Conservation (phyloP, 2,797 vertebrate species). For the Spea hammondii region DNA sequence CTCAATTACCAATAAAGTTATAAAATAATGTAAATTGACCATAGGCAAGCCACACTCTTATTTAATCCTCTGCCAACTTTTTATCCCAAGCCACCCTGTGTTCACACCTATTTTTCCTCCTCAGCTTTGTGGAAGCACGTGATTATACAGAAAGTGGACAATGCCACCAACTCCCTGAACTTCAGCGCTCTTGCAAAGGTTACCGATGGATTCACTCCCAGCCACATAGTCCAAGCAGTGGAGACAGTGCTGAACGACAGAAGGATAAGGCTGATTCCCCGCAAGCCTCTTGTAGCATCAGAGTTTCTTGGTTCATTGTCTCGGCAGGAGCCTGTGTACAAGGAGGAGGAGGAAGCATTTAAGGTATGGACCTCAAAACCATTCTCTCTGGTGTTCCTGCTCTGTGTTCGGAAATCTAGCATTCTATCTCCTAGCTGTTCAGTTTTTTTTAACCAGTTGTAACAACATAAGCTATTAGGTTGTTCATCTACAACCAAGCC, state of each 20-base stretch:
- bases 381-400: not conserved
- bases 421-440: too few relatives aligned
- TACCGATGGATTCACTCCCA: conserved; percentile 79
- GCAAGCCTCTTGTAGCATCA: conserved; percentile 63
- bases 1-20: too few relatives aligned
- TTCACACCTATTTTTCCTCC: not conserved
- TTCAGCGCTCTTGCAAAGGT: conserved; percentile 76
- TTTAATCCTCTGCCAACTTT: not conserved
- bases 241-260: conserved; percentile 65
- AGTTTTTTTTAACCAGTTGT: too few relatives aligned
- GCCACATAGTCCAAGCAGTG: conserved; percentile 63
- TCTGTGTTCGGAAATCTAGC: too few relatives aligned
- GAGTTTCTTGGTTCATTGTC: conserved; percentile 73
- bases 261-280: conserved; percentile 64
- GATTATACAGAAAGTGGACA: conserved; percentile 63
- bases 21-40: too few relatives aligned
- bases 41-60: too few relatives aligned
- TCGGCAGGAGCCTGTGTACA: conserved; percentile 72
- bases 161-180: conserved; percentile 61
- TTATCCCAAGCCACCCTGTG: not conserved
- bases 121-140: conserved; percentile 76
- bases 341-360: conserved; percentile 75
- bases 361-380: conserved; percentile 65
- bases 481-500: too few relatives aligned
- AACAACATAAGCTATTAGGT: too few relatives aligned